Conservation (phyloP, 2,797 vertebrate species). For the Austrolebias charrua region DNA sequence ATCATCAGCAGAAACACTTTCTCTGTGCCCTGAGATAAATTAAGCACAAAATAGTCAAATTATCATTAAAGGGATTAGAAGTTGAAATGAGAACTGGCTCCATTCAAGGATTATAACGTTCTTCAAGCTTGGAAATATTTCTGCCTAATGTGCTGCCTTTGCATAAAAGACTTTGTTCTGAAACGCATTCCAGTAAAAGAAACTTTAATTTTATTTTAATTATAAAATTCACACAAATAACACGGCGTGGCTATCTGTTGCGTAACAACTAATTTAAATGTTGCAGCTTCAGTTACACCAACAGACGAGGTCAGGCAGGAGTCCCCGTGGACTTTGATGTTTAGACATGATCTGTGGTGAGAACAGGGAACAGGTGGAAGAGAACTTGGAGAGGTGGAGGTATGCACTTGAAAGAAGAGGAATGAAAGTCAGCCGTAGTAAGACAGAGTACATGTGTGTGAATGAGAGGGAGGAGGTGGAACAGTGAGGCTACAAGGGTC, state of each 20-base stretch:
- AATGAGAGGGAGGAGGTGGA: too few species aligned
- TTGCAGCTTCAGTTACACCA: slow-evolving; percentile 13
- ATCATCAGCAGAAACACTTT: slow-evolving; percentile 72
- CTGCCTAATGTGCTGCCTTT: slow-evolving; percentile 68
- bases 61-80: slow-evolving; percentile 74
- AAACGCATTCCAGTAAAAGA: slow-evolving; percentile 35
- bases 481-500: too few species aligned
- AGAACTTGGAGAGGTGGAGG: too few species aligned
- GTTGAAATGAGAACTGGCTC: slow-evolving; percentile 69
- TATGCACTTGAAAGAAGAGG: too few species aligned
- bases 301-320: too few species aligned
- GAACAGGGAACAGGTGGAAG: too few species aligned
- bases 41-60: slow-evolving; percentile 73
- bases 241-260: slow-evolving; percentile 19
- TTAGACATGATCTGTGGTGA: too few species aligned
- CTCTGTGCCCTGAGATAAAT: slow-evolving; percentile 65
- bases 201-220: slow-evolving; percentile 33
- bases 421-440: too few species aligned
- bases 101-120: slow-evolving; percentile 62
- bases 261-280: slow-evolving; percentile 30
- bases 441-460: too few species aligned
- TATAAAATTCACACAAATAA: slow-evolving; percentile 25
- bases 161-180: slow-evolving; percentile 29
- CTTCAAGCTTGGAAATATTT: slow-evolving; percentile 68
- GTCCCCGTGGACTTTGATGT: too few species aligned